Base-by-base conservation (phyloP, 2,113 vertebrate species). In the Tauraco erythrolophus region DNA sequence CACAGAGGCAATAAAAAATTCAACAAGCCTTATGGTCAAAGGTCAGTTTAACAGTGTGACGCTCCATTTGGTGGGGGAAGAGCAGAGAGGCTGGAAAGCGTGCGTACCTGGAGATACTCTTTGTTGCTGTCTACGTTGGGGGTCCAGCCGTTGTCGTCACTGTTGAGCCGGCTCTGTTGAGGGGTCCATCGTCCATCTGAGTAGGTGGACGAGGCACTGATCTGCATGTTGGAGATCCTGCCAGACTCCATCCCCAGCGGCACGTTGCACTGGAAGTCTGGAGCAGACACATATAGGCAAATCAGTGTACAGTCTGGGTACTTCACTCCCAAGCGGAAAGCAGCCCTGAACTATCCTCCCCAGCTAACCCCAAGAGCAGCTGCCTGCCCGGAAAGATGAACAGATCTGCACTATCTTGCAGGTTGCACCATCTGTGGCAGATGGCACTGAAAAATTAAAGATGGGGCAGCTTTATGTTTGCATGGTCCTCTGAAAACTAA, bases 191-290 rank as follows among this genome's bases (percentile, higher is more conserved):
- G 98, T 23, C 98, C 98, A 8, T 99, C 99, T 1, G 98, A 98
- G 82, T 99, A 99, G 61, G 98, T 98, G 4, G 99, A 99, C 2
- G 99, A 99, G 62, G 99, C 99, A 7, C 98, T 98, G 97, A 99
- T 99, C 98, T 99, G 99, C 92, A 99, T 99, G 31, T 99, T 99
- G 17, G 99, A 99, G 96, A 99, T 99, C 90, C 98, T 98, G 62
- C 99, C 98, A 11, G 99, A 99, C 96, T 99, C 99, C 99, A 99
- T 98, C n/a, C 99, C 99, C 35, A 99, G 98, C 0, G 99, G 98
- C 62, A 98, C 97, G 28, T 99, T 99, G 93, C 99, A 99, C 97
- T 99, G 99, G 76, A 99, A 99, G 41, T 98, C 99, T 99, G 81
- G 9, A 93, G 74, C 3, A 22, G 83, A 87, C 7, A 94, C 68